Evolutionary conservation across 2,888 invertebrate species (phyloP), one percentile per base, ranked within the genome.

Genomic region (Cybosia mesomella): DNA sequence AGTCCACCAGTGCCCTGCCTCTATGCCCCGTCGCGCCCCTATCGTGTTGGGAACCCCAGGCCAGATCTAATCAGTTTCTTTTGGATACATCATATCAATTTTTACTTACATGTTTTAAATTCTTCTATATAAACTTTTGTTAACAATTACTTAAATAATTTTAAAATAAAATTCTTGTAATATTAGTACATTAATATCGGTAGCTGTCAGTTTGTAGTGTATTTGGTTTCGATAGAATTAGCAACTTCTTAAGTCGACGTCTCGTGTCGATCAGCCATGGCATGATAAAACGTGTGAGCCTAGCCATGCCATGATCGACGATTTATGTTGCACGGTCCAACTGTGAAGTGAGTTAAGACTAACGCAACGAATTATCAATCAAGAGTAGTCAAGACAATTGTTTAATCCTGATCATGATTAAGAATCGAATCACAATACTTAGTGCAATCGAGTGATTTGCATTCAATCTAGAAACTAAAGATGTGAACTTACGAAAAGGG

Each of bases 41-140:
- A n/a, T n/a, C n/a, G n/a, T n/a, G n/a, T n/a, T n/a, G n/a, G n/a
- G n/a, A n/a, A n/a, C n/a, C n/a, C n/a, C n/a, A n/a, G n/a, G n/a
- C n/a, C n/a, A n/a, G n/a, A n/a, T n/a, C n/a, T n/a, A n/a, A 64
- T 78, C 43, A 28, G 32, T 64, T 80, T 78, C 49, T 60, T 76
- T 75, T 74, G 70, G 71, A 68, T 66, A 72, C 66, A 59, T 68
- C 71, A 65, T 82, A 58, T 73, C 69, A 70, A 53, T 34, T 63
- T 75, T 70, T 73, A 63, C 64, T 67, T n/a, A 18, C 5, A 18
- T 18, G 15, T 43, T 49, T n/a, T n/a, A n/a, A 9, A 43, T 43
- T 49, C 49, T 49, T n/a, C 18, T 39, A n/a, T n/a, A n/a, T n/a
- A 39, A 43, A 43, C 4, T 49, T 49, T 49, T 49, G 49, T 9